Evolutionary conservation across 2,113 vertebrate species (phyloP), one percentile per base, ranked within the genome.

Genomic region (Grammomys dolichurus): DNA sequence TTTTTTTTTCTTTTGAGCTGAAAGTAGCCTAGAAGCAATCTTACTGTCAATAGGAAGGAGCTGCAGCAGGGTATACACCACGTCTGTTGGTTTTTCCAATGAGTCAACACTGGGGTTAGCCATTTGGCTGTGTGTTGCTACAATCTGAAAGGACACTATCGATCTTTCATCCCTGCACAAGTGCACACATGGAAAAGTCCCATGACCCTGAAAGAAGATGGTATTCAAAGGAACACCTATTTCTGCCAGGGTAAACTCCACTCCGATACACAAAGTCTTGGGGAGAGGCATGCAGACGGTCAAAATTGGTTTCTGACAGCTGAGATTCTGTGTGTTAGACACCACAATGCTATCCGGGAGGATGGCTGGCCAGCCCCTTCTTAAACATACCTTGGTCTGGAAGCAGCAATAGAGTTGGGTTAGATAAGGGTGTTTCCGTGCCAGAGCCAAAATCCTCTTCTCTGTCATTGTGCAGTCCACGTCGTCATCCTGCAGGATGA

Each of bases 341-440:
- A 26, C 69, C 31, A 58, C 0, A 26, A 26, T 1, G 6, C 43
- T 33, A 7, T 14, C 60, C 56, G 24, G 56, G 69, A 89, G 12
- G 65, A 60, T 0, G 0, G 26, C 3, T 31, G 54, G 16, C 17
- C 16, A 43, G 58, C 58, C 84, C 54, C 90, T 36, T 48, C 31
- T 5, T 22, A 56, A 75, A 78, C 97, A 94, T 98, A 99, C 99
- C 99, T 99, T 99, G 22, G 99, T 99, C 98, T 99, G 99, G 98
- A 99, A 99, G 99, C 99, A 99, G 99, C 99, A 99, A 98, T 99
- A 99, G 48, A 99, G 99, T 98, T 99, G 99, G 93, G 99, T 99
- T 98, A 99, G 99, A 97, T 99, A 99, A 0, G 99, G 99, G 97
- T 99, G 99, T 97, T 99, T 99, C 97, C 99, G 99, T 54, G 99